Percentiles rank a stretch among this genome's conserved stretches.
Conservation (phyloP, 2,888 invertebrate genomes). For the Odontothrips loti region DNA sequence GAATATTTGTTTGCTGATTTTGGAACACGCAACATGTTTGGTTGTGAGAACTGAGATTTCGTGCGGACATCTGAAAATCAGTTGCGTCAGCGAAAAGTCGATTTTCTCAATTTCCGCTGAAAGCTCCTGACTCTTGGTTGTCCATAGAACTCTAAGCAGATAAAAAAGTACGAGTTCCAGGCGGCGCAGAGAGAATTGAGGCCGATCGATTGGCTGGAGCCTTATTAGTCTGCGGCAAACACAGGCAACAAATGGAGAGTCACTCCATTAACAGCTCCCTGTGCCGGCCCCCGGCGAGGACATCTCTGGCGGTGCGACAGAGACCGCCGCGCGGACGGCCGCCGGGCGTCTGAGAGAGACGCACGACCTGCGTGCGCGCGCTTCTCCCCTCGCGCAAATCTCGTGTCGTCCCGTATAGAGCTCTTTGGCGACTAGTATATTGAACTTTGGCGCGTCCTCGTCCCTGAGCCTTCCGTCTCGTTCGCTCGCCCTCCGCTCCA, state of each 20-base stretch:
- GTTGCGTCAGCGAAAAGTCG: no score
- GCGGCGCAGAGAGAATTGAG: no score
- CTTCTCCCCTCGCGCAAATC: background rate
- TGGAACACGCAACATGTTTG: no score
- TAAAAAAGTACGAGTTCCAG: no score
- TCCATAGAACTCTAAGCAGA: no score
- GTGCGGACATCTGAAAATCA: no score
- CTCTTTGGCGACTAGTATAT: slow-evolving; percentile 25
- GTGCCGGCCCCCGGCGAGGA: background rate
- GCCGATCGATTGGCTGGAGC: no score
- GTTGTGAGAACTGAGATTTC: no score
- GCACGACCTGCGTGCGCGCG: background rate
- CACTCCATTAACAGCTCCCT: slow-evolving; percentile 1
- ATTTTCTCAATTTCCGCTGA: no score
- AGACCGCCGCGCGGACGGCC: background rate
- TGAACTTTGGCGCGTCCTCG: slow-evolving; percentile 11
- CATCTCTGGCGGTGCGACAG: background rate
- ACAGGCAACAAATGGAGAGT: background rate
- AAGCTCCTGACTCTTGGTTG: no score
- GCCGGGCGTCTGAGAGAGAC: background rate
- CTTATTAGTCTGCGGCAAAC: background rate
- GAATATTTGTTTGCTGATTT: no score
- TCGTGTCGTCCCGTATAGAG: slow-evolving; percentile 7
- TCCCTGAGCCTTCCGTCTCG: background rate
- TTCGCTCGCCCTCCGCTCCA: background rate